A percentile compares a stretch with the other conserved stretches of the same genome.
Evolutionary conservation across 2,888 invertebrate species (phyloP).

Genomic region (Mesorhabditis spiculigera): DNA sequence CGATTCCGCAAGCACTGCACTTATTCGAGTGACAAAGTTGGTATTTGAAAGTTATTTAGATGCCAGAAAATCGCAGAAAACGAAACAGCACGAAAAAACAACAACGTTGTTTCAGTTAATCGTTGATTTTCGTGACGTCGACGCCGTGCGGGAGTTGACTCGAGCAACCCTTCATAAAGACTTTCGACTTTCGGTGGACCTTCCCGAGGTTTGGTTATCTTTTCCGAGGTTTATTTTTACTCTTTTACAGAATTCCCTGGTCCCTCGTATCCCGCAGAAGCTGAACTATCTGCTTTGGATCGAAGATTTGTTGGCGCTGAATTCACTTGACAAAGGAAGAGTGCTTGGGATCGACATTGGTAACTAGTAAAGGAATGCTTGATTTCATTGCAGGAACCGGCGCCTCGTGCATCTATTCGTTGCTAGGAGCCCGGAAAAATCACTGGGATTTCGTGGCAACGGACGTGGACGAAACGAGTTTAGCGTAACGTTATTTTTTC

Average conservation of each 20-base stretch:
- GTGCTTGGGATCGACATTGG: not conserved
- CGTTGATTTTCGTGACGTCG: slow-evolving; percentile 80
- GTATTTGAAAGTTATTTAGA: slow-evolving; percentile 6
- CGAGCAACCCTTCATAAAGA: not conserved
- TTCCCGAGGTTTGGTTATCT: not conserved
- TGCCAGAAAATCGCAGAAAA: not conserved
- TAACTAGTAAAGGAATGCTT: slow-evolving; percentile 3
- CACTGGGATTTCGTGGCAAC: slow-evolving; percentile 83
- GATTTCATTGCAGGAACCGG: slow-evolving; percentile 74
- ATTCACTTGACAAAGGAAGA: slow-evolving; percentile 7
- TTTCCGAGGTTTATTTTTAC: not conserved
- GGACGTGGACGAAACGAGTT: slow-evolving; percentile 71
- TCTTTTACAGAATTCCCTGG: slow-evolving; percentile 66
- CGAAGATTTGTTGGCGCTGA: slow-evolving; percentile 71
- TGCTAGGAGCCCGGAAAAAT: slow-evolving; percentile 77
- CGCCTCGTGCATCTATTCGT: slow-evolving; percentile 85
- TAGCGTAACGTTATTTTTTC: slow-evolving; percentile 67
- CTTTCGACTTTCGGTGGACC: not conserved
- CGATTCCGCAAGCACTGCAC: slow-evolving; percentile 64
- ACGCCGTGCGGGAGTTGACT: slow-evolving; percentile 67
- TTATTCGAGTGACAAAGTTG: slow-evolving; percentile 38
- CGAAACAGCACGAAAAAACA: not conserved
- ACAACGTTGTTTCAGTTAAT: slow-evolving; percentile 63
- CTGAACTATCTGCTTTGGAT: slow-evolving; percentile 93
- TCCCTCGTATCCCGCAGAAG: slow-evolving; percentile 86